Conservation (phyloP, 2,797 vertebrate species). For the Danio tinwini region DNA sequence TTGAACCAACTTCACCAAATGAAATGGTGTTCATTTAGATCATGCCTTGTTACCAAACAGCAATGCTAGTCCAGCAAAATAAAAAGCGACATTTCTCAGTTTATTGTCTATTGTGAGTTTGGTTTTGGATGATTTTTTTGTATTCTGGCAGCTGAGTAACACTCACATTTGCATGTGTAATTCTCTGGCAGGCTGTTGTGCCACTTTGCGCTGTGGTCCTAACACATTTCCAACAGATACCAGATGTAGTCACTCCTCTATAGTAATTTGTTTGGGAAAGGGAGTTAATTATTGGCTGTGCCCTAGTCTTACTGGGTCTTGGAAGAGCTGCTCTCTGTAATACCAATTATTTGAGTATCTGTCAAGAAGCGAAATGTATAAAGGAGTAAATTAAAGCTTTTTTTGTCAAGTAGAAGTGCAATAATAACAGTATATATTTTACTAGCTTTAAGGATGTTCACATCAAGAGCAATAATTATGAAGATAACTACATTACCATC, state of each 20-base stretch:
- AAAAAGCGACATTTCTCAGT: background rate
- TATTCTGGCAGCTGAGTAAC: conserved; percentile 21
- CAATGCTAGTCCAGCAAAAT: background rate
- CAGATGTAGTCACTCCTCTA: conserved; percentile 17
- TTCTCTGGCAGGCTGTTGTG: conserved; percentile 28
- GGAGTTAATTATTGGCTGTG: conserved; percentile 23
- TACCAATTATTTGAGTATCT: background rate
- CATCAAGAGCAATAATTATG: too few species aligned
- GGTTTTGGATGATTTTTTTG: background rate
- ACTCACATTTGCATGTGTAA: conserved; percentile 29
- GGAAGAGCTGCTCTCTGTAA: background rate
- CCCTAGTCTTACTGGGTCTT: background rate
- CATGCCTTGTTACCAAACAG: background rate
- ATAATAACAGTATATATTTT: background rate
- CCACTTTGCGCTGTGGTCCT: conserved; percentile 8
- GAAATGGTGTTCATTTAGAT: background rate
- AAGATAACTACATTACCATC: too few species aligned
- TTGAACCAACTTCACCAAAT: background rate
- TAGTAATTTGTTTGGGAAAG: conserved; percentile 27
- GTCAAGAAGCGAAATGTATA: background rate
- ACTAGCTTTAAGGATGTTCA: background rate
- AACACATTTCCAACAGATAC: conserved; percentile 1
- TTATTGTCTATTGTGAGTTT: conserved; percentile 1
- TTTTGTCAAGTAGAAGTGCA: background rate
- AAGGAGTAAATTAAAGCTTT: background rate